Percentiles rank a stretch among this genome's conserved stretches.
Evolutionary conservation across 2,797 vertebrate genomes (phyloP).

Genomic region (Neoniphon sammara): DNA sequence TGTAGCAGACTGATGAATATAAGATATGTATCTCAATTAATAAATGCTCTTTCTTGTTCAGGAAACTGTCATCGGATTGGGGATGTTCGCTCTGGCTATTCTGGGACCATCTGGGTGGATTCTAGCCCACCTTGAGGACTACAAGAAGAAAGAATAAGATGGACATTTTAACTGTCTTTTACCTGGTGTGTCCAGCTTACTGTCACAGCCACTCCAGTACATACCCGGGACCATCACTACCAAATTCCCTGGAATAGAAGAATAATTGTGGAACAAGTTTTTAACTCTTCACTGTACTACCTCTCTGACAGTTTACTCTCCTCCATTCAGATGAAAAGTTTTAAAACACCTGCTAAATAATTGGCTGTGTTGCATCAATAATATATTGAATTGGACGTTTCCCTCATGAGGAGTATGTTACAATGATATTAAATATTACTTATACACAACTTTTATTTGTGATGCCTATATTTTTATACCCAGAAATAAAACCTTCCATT

Average conservation of each 20-base stretch:
- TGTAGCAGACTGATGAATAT: background rate
- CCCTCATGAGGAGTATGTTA: conserved; percentile 9
- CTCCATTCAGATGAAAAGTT: background rate
- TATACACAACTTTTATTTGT: background rate
- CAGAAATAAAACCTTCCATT: background rate
- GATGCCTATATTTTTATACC: background rate
- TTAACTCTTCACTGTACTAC: conserved; percentile 7
- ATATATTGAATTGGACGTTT: conserved; percentile 3
- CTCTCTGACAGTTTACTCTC: conserved; percentile 4
- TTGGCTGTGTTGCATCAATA: background rate
- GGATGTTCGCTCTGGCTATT: conserved; percentile 56
- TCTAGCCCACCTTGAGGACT: conserved; percentile 76
- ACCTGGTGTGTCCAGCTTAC: background rate
- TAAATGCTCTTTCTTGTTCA: conserved; percentile 36
- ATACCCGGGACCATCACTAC: conserved; percentile 21
- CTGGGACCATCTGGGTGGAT: conserved; percentile 78
- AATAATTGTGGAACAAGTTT: conserved; percentile 1
- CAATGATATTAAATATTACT: conserved; percentile 25
- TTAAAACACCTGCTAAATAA: background rate
- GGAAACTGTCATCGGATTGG: conserved; percentile 71
- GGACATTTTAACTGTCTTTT: background rate
- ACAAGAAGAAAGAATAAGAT: conserved; percentile 76
- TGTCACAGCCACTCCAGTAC: background rate
- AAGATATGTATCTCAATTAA: background rate
- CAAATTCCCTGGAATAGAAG: background rate